A percentile compares a stretch with the other conserved stretches of the same genome.
phyloP scores from a whole-genome alignment of 2,797 vertebrate species.

The Lerista edwardsae region DNA sequence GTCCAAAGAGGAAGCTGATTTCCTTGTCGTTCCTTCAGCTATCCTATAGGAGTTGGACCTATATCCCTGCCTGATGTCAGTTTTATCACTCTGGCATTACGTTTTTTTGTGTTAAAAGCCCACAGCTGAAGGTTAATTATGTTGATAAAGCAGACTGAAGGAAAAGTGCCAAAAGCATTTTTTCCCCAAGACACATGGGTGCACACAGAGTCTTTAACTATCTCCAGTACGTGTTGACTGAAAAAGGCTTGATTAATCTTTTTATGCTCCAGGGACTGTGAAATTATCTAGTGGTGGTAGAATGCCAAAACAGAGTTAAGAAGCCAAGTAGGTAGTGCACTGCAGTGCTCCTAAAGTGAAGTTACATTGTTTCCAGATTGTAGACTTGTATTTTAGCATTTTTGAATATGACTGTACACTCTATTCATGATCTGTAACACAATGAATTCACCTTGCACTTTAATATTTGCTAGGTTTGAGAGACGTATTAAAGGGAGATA shows the following conservation, averaged over 20 bases:
- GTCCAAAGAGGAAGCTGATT: neutral
- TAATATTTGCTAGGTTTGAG: neutral
- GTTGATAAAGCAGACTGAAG: constrained; percentile 6
- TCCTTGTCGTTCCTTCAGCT: neutral
- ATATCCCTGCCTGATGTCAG: neutral
- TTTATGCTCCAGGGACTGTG: constrained; percentile 18
- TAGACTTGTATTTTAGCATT: neutral
- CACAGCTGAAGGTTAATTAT: neutral
- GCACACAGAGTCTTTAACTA: neutral
- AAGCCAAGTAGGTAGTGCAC: neutral
- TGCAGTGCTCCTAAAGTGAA: neutral
- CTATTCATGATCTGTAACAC: neutral
- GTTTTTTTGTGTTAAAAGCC: neutral
- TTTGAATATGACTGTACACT: neutral
- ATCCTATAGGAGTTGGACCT: neutral
- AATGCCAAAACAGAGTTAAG: neutral
- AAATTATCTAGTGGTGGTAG: accelerated
- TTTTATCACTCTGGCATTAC: neutral
- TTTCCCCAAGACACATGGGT: neutral
- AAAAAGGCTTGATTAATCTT: neutral
- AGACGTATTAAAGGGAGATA: neutral
- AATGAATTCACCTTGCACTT: neutral
- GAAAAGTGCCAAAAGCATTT: neutral
- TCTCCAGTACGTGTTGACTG: neutral
- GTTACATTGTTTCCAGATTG: neutral